These are phyloP conservation scores for Cryptus armator DNA, from an alignment of 2,888 invertebrate species.

Conservation along the genomic window DNA sequence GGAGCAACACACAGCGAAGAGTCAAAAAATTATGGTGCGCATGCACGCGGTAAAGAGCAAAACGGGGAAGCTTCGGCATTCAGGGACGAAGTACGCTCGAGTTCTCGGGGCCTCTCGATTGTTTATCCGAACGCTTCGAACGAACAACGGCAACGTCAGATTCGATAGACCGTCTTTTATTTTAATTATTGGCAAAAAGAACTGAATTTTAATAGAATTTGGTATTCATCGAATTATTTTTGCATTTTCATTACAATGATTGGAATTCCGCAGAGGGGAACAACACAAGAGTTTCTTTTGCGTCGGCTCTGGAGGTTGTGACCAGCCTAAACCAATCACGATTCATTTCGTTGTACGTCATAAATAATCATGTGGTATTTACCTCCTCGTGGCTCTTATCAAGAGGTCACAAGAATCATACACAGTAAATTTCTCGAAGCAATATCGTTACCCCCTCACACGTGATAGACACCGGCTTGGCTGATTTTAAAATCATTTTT, in stretches of 20 bases:
- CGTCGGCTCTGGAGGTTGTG: background rate
- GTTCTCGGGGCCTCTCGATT: background rate
- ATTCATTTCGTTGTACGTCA: background rate
- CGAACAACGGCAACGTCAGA: background rate
- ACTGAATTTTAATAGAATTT: background rate
- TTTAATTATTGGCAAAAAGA: background rate
- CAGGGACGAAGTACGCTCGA: background rate
- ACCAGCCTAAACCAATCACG: background rate
- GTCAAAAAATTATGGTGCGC: constrained; percentile 21
- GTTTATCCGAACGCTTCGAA: background rate
- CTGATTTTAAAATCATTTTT: constrained; percentile 1
- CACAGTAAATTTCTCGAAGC: background rate
- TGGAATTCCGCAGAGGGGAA: background rate
- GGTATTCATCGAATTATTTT: background rate
- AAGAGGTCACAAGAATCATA: constrained; percentile 12
- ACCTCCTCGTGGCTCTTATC: constrained; percentile 40
- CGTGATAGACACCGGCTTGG: constrained; percentile 10
- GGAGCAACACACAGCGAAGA: background rate
- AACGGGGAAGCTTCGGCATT: background rate
- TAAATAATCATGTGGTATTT: constrained; percentile 25
- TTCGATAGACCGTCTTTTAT: background rate
- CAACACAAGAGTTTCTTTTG: background rate
- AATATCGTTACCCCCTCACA: constrained; percentile 2
- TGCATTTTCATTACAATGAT: background rate
- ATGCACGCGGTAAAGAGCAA: constrained; percentile 19